These are phyloP conservation scores for Slavum lentiscoides DNA, from an alignment of 2,888 invertebrate species.

Conservation along the genomic window DNA sequence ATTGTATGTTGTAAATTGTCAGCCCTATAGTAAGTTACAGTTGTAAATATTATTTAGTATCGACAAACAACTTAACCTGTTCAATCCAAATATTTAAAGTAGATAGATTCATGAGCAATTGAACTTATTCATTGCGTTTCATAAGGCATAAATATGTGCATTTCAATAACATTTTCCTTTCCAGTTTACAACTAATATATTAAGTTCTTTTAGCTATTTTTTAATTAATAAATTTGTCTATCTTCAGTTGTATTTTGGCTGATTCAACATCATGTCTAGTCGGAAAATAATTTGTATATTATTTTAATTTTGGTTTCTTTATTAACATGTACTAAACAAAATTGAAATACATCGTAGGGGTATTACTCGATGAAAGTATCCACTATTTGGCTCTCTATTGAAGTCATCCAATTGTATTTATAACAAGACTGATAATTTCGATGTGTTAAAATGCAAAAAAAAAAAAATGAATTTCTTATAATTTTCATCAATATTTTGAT, in stretches of 20 bases:
- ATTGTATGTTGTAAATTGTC: slow-evolving; percentile 11
- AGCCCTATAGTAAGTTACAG: neutral
- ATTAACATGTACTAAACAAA: neutral
- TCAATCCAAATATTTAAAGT: neutral
- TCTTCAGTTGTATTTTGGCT: slow-evolving; percentile 14
- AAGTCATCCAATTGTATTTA: slow-evolving; percentile 36
- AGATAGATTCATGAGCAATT: neutral
- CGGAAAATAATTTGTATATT: slow-evolving; percentile 24
- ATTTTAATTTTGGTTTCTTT: slow-evolving; percentile 18
- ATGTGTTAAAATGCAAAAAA: slow-evolving; percentile 46
- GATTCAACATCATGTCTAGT: slow-evolving; percentile 30
- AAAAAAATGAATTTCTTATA: neutral
- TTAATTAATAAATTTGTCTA: neutral
- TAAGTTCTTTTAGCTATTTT: slow-evolving; percentile 15
- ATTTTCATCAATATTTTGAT: slow-evolving; percentile 36
- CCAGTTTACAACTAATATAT: slow-evolving; percentile 5
- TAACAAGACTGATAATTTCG: slow-evolving; percentile 50
- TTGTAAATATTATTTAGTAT: slow-evolving; percentile 38
- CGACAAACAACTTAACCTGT: neutral
- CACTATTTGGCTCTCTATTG: slow-evolving; percentile 16
- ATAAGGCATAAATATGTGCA: slow-evolving; percentile 13
- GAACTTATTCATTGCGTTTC: neutral
- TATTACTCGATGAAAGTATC: slow-evolving; percentile 5
- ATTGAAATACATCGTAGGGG: slow-evolving; percentile 12
- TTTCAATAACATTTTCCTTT: neutral